Base-by-base conservation (phyloP, 2,888 invertebrate species). In the Gastrophysa polygoni region DNA sequence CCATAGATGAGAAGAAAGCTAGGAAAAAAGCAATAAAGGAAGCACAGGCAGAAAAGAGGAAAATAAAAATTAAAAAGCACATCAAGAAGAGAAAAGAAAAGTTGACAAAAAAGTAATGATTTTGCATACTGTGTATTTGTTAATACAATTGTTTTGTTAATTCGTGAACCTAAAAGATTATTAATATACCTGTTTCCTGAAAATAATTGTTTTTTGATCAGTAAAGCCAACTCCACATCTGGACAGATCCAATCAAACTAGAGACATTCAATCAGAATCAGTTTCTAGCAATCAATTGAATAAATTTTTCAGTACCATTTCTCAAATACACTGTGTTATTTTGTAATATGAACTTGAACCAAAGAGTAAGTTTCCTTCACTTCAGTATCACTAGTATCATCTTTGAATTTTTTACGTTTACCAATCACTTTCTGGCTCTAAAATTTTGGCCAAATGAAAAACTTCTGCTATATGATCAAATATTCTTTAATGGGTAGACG, bases 61-160 rank as follows among this genome's bases (percentile, higher is more conserved):
- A 94, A 84, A 85, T 84, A 0, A 98, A 98, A 85, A 86, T 92
- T 0, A 96, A 95, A 73, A 98, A 98, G 80, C 94, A 97, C 80
- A 81, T 96, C 0, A 98, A 98, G 78, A 98, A 96, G 76, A 85
- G 92, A 68, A 90, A 92, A 76, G 93, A 94, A 77, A 92, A 89
- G 77, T 64, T 84, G 59, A 84, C 84, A 70, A 80, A 77, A 69
- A 74, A 67, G 6, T 57, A 43, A 44, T 48, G 5, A 28, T 10
- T 5, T 11, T 3, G 10, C 5, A 38, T 5, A 24, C 7, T 24
- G 24, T 24, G 7, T 24, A 24, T 24, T 7, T 24, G 3, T 24
- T 7, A 24, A 5, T 24, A 24, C 24, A 5, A n/a, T n/a, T n/a
- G n/a, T n/a, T n/a, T n/a, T n/a, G n/a, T n/a, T n/a, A n/a, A n/a